Evolutionary conservation across 2,797 vertebrate species (phyloP).

Genomic region (Scomberomorus guttatus): DNA sequence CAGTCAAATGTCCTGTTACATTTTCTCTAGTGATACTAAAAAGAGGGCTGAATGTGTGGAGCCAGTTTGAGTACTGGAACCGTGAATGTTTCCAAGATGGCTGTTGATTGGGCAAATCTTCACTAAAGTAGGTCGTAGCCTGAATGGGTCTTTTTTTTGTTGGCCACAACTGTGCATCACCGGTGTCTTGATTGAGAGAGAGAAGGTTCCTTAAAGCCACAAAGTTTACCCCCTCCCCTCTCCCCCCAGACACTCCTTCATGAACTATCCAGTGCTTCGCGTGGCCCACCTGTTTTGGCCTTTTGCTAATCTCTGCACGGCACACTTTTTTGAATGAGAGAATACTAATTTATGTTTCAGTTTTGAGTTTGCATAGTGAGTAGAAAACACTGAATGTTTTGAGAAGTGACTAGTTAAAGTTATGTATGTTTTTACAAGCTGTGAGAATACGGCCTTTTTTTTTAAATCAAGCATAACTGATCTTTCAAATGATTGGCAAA

Average conservation of each 20-base stretch:
- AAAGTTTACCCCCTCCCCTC: background rate
- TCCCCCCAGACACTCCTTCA: constrained; percentile 30
- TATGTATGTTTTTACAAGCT: constrained; percentile 56
- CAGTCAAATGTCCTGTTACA: constrained; percentile 26
- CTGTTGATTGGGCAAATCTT: background rate
- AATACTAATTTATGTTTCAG: constrained; percentile 40
- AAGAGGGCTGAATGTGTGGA: constrained; percentile 59
- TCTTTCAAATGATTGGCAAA: constrained; percentile 25
- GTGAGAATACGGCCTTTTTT: constrained; percentile 31
- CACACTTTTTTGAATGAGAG: constrained; percentile 72
- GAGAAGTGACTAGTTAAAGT: constrained; percentile 53
- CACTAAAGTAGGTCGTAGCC: background rate
- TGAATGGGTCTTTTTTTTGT: background rate
- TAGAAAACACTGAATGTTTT: constrained; percentile 79
- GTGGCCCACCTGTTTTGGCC: constrained; percentile 51
- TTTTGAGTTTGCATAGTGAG: constrained; percentile 58
- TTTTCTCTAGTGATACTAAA: constrained; percentile 25
- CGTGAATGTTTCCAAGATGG: constrained; percentile 67
- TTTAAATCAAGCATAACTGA: constrained; percentile 39
- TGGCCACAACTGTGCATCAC: constrained; percentile 26
- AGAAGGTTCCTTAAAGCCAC: constrained; percentile 31
- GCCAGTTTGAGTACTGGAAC: constrained; percentile 43
- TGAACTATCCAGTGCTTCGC: constrained; percentile 31
- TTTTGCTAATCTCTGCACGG: constrained; percentile 74
- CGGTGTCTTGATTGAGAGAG: constrained; percentile 29